Evolutionary conservation across 2,113 vertebrate genomes (phyloP).

Genomic region (Murina feae): DNA sequence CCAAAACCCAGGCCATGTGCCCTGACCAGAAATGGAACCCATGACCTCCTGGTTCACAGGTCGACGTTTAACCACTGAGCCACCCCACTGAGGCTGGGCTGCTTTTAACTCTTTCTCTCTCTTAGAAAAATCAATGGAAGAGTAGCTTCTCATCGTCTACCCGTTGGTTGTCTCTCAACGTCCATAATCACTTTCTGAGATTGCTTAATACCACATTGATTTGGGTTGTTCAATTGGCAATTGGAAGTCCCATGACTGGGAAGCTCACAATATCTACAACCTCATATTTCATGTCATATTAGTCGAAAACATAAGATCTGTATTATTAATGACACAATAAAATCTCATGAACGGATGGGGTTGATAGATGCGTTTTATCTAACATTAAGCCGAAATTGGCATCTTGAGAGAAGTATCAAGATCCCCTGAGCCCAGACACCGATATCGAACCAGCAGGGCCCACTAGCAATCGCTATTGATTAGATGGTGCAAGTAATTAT

Average conservation of each 20-base stretch:
- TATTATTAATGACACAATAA: slow-evolving; percentile 77
- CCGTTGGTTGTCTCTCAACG: slow-evolving; percentile 36
- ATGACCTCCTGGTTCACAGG: too few relatives aligned
- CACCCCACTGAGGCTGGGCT: too few relatives aligned
- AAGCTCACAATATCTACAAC: slow-evolving; percentile 33
- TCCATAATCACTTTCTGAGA: slow-evolving; percentile 51
- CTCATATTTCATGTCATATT: slow-evolving; percentile 43
- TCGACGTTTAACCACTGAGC: too few relatives aligned
- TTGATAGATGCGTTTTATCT: slow-evolving; percentile 76
- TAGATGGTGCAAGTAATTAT: slow-evolving; percentile 78
- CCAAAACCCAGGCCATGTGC: too few relatives aligned
- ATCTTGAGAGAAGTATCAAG: slow-evolving; percentile 71
- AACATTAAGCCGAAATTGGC: slow-evolving; percentile 79
- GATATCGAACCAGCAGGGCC: slow-evolving; percentile 78
- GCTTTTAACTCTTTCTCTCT: not conserved
- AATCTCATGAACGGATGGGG: slow-evolving; percentile 61
- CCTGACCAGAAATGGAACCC: too few relatives aligned
- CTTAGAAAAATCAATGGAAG: slow-evolving; percentile 33
- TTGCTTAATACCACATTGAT: slow-evolving; percentile 53
- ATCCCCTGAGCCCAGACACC: slow-evolving; percentile 74
- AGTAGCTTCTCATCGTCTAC: not conserved
- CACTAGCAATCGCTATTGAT: slow-evolving; percentile 82
- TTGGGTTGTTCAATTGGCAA: slow-evolving; percentile 35
- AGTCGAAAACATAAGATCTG: slow-evolving; percentile 55
- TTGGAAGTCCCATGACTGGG: slow-evolving; percentile 23